Conservation (phyloP, 2,113 vertebrate species). For the Lipophrys pholis region DNA sequence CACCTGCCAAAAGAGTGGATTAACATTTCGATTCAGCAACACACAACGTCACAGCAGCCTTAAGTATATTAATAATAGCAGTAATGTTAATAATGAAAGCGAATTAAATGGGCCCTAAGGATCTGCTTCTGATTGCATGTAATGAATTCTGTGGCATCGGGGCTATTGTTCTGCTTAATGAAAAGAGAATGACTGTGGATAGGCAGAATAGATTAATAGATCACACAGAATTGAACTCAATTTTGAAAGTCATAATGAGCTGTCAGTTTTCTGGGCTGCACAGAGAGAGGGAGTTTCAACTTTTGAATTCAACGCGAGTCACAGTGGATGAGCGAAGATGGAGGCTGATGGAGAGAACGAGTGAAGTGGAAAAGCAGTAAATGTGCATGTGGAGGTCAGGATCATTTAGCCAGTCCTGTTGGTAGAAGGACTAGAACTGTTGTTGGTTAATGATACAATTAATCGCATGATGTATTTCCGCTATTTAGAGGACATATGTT, state of each 20-base stretch:
- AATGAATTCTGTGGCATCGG: conserved; percentile 72
- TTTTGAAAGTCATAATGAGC: conserved; percentile 79
- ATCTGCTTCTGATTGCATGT: conserved; percentile 75
- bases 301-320: conserved; percentile 24
- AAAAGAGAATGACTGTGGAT: conserved; percentile 61
- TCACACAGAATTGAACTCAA: conserved; percentile 75
- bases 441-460: conserved; percentile 53
- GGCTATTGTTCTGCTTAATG: conserved; percentile 79
- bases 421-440: conserved; percentile 57
- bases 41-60: conserved; percentile 35
- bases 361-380: conserved; percentile 34
- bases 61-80: conserved; percentile 76
- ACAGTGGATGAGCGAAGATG: conserved; percentile 21
- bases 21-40: conserved; percentile 52
- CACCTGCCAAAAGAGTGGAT: conserved; percentile 40
- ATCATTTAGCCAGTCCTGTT: conserved; percentile 62
- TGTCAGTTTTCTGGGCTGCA: conserved; percentile 64
- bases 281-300: conserved; percentile 40
- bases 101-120: conserved; percentile 73
- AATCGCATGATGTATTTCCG: conserved; percentile 37
- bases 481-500: conserved; percentile 41
- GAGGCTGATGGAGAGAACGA: conserved; percentile 28
- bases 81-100: conserved; percentile 78
- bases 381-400: conserved; percentile 56
- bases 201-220: conserved; percentile 77